Evolutionary conservation across 2,113 vertebrate genomes (phyloP), one percentile per base, ranked within the genome.

Genomic region (Ameiurus melas): DNA sequence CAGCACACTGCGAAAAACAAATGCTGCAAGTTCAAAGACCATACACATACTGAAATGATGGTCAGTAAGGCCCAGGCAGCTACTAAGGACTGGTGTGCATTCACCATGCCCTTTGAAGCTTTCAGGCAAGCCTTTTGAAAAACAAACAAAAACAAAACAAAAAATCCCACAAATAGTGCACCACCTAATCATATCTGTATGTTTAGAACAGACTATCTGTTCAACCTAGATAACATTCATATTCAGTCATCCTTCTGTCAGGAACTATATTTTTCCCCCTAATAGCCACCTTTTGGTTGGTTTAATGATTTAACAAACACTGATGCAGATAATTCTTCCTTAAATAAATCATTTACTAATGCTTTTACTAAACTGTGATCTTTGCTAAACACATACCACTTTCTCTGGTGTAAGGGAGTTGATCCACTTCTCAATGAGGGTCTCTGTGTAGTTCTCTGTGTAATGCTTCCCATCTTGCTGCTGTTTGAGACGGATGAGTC

Each of bases 381-480:
- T 57, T 8, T n/a, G 36, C n/a, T 53, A 22, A 79, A 85, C 9
- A 82, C 36, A 7, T 94, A 99, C 98, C 97, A 99, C 98, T 98
- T 97, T 99, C 94, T 99, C 98, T 78, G 98, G 98, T 85, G 96
- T 97, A 82, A 99, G 96, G 0, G 98, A 99, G 93, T 99, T 99
- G 97, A 99, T 99, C 98, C 98, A 99, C 94, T 99, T 99, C 94
- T 99, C 98, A 91, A 99, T 99, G 91, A 99, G 95, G 36, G 96
- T 96, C 95, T 99, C 98, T 96, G 99, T 99, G 93, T 99, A 99
- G 94, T 96, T 99, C 94, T 98, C 98, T 0, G 97, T 97, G 94
- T 97, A 98, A 91, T 99, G 97, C 83, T 97, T 98, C 93, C 96
- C 98, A 89, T 99, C 98, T 92, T 97, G 98, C 93, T 99, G 98